Evolutionary conservation across 92 coral and sea anemone species (phyloP).

Genomic region (Chrysogorgia sp.): DNA sequence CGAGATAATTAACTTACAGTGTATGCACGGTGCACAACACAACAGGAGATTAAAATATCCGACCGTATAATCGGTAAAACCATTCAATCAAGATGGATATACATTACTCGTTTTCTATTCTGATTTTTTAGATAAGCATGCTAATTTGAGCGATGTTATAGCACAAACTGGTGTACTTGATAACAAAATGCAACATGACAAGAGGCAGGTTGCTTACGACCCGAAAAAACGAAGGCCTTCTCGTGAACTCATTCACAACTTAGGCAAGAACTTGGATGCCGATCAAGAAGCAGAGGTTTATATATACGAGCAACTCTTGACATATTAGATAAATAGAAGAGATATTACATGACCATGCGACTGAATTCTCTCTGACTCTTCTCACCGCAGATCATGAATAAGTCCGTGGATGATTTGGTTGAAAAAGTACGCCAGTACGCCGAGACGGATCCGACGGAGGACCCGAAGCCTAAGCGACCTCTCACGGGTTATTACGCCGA

Average conservation of each 20-base stretch:
- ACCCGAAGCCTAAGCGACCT: conserved; percentile 13
- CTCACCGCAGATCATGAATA: conserved; percentile 31
- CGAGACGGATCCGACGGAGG: conserved; percentile 18
- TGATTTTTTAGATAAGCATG: neutral
- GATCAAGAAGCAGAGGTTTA: conserved; percentile 47
- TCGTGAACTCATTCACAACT: conserved; percentile 32
- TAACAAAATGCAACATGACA: conserved; percentile 31
- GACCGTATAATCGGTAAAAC: too few relatives aligned
- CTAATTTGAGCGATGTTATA: neutral
- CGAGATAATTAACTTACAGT: too few relatives aligned
- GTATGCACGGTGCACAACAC: too few relatives aligned
- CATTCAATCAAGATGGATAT: too few relatives aligned
- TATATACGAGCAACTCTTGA: neutral
- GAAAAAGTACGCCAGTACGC: conserved; percentile 43
- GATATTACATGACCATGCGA: neutral
- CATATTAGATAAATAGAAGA: neutral
- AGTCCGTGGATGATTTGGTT: conserved; percentile 40
- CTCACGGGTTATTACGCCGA: conserved; percentile 39
- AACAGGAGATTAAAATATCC: too few relatives aligned
- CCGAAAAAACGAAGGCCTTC: conserved; percentile 21
- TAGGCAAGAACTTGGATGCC: conserved; percentile 19
- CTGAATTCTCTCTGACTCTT: neutral
- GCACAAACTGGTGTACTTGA: conserved; percentile 13
- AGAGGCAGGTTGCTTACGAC: conserved; percentile 6
- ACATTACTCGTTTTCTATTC: too few relatives aligned